These are phyloP conservation scores for Diabrotica undecimpunctata DNA, from an alignment of 1,140 invertebrate genomes.

Conservation along the genomic window DNA sequence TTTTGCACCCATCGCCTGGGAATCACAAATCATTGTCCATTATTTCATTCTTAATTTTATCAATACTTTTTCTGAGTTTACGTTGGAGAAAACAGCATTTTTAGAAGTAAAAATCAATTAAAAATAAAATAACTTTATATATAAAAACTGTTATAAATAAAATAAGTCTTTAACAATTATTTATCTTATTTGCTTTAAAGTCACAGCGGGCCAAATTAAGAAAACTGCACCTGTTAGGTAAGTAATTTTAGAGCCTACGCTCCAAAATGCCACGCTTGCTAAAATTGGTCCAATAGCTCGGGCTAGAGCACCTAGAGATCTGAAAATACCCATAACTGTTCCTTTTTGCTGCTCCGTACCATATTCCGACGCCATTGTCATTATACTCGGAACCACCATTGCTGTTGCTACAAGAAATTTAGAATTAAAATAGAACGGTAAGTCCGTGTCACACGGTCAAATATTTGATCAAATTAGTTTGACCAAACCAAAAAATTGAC, in stretches of 20 bases:
- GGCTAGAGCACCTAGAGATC: conserved; percentile 90
- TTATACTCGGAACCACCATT: conserved; percentile 91
- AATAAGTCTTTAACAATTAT: background rate
- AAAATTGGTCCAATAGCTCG: conserved; percentile 87
- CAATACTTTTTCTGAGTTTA: too few relatives aligned
- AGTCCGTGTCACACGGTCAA: too few relatives aligned
- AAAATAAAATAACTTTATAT: too few relatives aligned
- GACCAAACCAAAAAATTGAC: too few relatives aligned
- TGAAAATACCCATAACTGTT: conserved; percentile 86
- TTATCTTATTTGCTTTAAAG: conserved; percentile 24
- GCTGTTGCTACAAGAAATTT: conserved; percentile 69
- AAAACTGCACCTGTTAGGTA: conserved; percentile 69
- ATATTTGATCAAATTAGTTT: too few relatives aligned
- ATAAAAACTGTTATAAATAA: too few relatives aligned
- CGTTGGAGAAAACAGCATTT: too few relatives aligned
- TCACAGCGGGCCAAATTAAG: conserved; percentile 61
- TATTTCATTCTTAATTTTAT: too few relatives aligned
- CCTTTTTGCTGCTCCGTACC: conserved; percentile 85
- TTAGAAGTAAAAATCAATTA: too few relatives aligned
- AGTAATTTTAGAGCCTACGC: conserved; percentile 67
- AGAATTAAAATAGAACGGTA: too few relatives aligned
- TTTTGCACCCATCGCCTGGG: too few relatives aligned
- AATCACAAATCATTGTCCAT: too few relatives aligned
- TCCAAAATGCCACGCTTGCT: conserved; percentile 83
- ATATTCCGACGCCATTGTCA: conserved; percentile 80